Percentiles rank a stretch among this genome's conserved stretches.
Evolutionary conservation across 2,888 invertebrate species (phyloP).

Genomic region (Amphiduros pacificus): DNA sequence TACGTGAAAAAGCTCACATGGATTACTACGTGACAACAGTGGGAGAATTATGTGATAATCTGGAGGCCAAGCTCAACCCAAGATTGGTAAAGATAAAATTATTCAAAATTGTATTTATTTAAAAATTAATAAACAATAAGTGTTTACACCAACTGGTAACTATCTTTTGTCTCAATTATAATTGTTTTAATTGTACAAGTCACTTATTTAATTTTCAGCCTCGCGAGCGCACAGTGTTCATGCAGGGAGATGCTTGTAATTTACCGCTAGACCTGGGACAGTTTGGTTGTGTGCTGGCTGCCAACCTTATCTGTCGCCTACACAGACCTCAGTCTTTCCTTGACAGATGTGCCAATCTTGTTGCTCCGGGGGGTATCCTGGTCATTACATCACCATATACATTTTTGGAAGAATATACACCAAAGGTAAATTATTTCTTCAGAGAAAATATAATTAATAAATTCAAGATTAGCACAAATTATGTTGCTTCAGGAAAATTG

Average conservation of each 20-base stretch:
- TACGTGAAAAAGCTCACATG: constrained; percentile 41
- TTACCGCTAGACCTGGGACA: constrained; percentile 47
- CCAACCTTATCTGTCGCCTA: constrained; percentile 54
- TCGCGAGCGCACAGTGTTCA: constrained; percentile 38
- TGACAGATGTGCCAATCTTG: constrained; percentile 39
- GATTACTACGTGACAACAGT: constrained; percentile 47
- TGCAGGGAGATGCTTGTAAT: constrained; percentile 56
- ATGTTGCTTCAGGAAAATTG: too few species aligned
- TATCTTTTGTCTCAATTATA: too few species aligned
- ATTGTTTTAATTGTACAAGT: not conserved
- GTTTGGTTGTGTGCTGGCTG: constrained; percentile 56
- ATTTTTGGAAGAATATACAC: constrained; percentile 51
- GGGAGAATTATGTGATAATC: constrained; percentile 46
- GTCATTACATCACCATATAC: constrained; percentile 58
- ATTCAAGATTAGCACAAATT: too few species aligned
- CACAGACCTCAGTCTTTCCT: constrained; percentile 51
- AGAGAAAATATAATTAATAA: not conserved
- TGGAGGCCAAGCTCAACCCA: constrained; percentile 38
- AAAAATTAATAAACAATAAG: too few species aligned
- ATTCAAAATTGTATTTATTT: not conserved
- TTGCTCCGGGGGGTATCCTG: constrained; percentile 50
- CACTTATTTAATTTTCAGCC: constrained; percentile 42
- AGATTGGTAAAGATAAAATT: constrained; percentile 39
- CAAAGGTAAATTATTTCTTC: constrained; percentile 38
- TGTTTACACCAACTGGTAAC: too few species aligned